Evolutionary conservation across 2,797 vertebrate genomes (phyloP), one percentile per base, ranked within the genome.

Genomic region (Poecilia gillii): DNA sequence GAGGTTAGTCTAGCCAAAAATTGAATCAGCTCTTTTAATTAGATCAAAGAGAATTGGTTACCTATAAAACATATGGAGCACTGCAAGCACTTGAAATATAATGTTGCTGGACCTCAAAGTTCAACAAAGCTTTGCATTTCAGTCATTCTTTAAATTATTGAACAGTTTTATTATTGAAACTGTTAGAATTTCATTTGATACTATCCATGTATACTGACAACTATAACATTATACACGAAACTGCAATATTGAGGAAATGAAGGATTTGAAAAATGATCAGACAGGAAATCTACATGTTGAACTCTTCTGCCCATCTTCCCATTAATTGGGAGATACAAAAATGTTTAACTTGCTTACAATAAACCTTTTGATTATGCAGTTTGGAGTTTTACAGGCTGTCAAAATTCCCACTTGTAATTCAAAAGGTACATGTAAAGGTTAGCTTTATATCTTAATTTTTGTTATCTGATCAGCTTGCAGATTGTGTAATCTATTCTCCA

Each of bases 1-100:
- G n/a, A 72, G 31, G 45, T 57, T 82, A 74, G 31, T n/a, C 70
- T 57, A 11, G 33, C 28, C 57, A 43, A 62, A 84, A 82, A 77
- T 36, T 33, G 6, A 20, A 73, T 47, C 7, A 3, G 25, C 31
- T 80, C 55, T 49, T 14, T 55, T 1, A 70, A 78, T 85, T 75
- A 31, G 71, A 78, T 77, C 53, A 18, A 46, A 73, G 23, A 43
- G 59, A 81, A 73, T 68, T 8, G 16, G 39, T 57, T 18, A 25
- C 25, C 6, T 83, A 43, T 78, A 80, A 81, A 9, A 12, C 43
- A 25, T 49, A 23, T 51, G 3, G 4, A 31, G 41, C 31, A 66
- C 23, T 14, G 45, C 4, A 6, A 28, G 28, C 31, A 72, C 16
- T 16, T 53, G 6, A 55, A 62, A 57, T 59, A 1, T 28, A 7